Base-by-base conservation (phyloP, 1,140 invertebrate genomes). In the Drosophila simulans region DNA sequence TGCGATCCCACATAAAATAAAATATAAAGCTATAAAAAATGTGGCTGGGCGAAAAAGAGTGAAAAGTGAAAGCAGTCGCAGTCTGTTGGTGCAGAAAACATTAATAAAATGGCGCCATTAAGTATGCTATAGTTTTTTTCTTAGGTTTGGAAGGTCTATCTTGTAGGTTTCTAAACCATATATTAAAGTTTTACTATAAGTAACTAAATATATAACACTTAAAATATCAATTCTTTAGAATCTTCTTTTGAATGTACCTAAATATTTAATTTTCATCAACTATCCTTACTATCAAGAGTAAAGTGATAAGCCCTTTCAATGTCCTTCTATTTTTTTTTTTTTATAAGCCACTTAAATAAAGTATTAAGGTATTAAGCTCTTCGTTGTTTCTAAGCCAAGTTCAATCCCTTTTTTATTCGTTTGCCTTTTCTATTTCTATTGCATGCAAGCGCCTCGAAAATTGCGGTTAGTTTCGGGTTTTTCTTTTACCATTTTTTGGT, bases 381-480 rank as follows among this genome's bases (percentile, higher is more conserved):
- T 59, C 57, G 59, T 15, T 40, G 31, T 10, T 10, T 31, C 35
- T 37, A 22, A 10, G 0, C 31, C 46, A 31, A 31, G 11, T 20
- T 45, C 43, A 31, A 11, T 22, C 25, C 13, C 52, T 35, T 58
- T 15, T 58, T 15, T 58, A 42, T 53, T 63, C 25, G 17, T 46
- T 34, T 43, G 15, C 40, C n/a, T 65, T 58, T 63, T 60, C 58
- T 80, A 59, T 73, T 82, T 88, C 74, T 66, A 71, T 74, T 53
- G 68, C 77, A 74, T 69, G 68, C 78, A 79, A 88, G 83, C 83
- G 82, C 82, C 83, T 86, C 82, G 83, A 83, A 86, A 86, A 86
- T 88, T 86, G 82, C 79, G 82, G 82, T 86, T 86, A 83, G 82
- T 78, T 82, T 81, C 22, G 17, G 66, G 66, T 37, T 81, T 49